A percentile compares a stretch with the other conserved stretches of the same genome.
These are phyloP conservation scores for Gallinago undulata DNA, from an alignment of 2,113 vertebrate species.

Conservation along the genomic window DNA sequence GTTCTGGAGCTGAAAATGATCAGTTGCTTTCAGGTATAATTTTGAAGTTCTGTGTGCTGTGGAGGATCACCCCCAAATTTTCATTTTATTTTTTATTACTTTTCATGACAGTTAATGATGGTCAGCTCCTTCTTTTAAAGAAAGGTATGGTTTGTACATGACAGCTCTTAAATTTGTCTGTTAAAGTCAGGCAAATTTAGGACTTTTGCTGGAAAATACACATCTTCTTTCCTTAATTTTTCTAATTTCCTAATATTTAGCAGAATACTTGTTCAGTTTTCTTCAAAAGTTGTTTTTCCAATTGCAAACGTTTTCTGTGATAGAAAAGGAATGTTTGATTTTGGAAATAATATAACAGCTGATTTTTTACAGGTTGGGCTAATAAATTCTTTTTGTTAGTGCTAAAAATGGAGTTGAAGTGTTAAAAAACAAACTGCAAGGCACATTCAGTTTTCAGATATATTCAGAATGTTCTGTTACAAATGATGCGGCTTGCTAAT, in stretches of 20 bases:
- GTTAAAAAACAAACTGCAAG: not conserved
- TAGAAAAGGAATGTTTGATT: not conserved
- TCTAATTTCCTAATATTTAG: not conserved
- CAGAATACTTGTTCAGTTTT: not conserved
- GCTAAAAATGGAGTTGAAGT: not conserved
- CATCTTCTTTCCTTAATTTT: not conserved
- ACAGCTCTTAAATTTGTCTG: not conserved
- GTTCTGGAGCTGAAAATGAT: not conserved
- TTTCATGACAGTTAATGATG: not conserved
- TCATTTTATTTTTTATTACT: not conserved
- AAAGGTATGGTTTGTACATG: accelerated
- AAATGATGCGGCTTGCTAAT: not conserved
- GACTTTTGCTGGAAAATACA: not conserved
- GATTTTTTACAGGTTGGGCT: not conserved
- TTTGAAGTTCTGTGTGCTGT: not conserved
- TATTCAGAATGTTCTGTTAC: slow-evolving; percentile 37
- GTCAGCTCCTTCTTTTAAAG: not conserved
- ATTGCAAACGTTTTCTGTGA: not conserved
- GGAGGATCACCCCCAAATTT: not conserved
- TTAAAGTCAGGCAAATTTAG: not conserved
- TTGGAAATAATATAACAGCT: not conserved
- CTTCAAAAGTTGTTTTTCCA: not conserved
- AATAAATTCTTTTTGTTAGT: not conserved
- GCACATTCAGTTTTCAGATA: slow-evolving; percentile 9
- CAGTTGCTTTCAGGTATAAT: not conserved